phyloP scores from a whole-genome alignment of 35 echinoderm and acorn worm genomes.

The Apostichopus californicus region DNA sequence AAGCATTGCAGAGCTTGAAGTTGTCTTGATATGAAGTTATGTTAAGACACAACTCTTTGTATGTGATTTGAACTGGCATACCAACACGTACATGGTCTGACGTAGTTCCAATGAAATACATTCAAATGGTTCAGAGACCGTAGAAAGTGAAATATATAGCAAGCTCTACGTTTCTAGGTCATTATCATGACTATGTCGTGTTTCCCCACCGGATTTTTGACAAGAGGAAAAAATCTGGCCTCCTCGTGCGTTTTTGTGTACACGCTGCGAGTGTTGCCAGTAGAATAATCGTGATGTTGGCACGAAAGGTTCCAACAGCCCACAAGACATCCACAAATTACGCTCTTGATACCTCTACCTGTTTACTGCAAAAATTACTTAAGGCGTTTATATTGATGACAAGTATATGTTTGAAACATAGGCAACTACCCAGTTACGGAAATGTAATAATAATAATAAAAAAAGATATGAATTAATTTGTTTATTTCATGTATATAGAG shows the following conservation, averaged over 20 bases:
- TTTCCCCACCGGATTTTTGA: constrained; percentile 14
- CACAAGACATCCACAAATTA: no score
- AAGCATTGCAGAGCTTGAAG: no score
- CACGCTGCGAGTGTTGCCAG: constrained; percentile 43
- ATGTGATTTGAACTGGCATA: not conserved
- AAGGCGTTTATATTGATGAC: no score
- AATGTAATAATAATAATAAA: no score
- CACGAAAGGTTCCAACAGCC: not conserved
- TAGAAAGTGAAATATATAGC: not conserved
- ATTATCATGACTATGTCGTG: constrained; percentile 14
- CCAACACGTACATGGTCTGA: not conserved
- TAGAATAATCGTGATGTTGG: constrained; percentile 23
- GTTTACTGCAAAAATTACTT: no score
- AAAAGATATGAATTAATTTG: no score
- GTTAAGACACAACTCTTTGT: not conserved
- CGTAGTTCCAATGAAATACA: not conserved
- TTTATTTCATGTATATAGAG: no score
- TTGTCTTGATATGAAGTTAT: not conserved
- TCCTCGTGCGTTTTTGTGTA: constrained; percentile 34
- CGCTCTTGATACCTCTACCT: no score
- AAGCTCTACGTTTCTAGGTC: constrained; percentile 9
- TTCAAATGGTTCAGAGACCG: not conserved
- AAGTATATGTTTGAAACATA: no score
- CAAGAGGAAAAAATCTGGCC: constrained; percentile 3
- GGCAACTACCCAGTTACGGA: no score